Base-by-base conservation (phyloP, 1,140 invertebrate species). In the Hyles euphorbiae region DNA sequence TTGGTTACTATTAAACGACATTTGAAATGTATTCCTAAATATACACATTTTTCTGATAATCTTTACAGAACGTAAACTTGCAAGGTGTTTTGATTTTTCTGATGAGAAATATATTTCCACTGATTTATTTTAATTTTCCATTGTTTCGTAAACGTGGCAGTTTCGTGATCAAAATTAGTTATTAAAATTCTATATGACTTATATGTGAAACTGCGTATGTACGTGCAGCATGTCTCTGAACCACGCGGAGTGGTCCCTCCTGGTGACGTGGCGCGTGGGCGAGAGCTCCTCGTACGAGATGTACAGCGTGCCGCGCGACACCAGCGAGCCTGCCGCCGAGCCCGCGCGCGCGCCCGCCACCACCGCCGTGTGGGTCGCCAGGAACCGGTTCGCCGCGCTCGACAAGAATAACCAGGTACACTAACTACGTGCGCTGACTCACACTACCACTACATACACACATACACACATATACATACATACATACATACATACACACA, bases 321-420 rank as follows among this genome's bases (percentile, higher is more conserved):
- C 90, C 22, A 87, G 90, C 5, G 84, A 90, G 43, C 67, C 72
- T 0, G 83, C 78, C 52, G 75, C 84, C 0, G 96, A 97, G 67
- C 93, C 93, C 3, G 97, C 98, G 78, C 91, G 98, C 12, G 95
- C 96, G 1, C 93, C 96, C 22, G 98, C 98, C 52, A 89, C 99
- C 22, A 97, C 96, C 5, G 98, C 98, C 10, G 93, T 99, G 45
- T 99, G 99, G 98, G 97, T 99, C 10, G 98, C 98, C 0, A 92
- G 98, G 67, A 99, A 99, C 89, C 90, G 98, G 56, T 99, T 99
- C 90, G 99, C 98, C n/a, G 98, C 99, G 9, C 89, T 99, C 3
- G 98, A 99, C 82, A 92, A 95, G 79, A 95, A 93, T 46, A 96
- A 98, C 82, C 94, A 96, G 67, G 94, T 96, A 81, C 40, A n/a